phyloP scores from a whole-genome alignment of 2,888 invertebrate genomes.

The Agonopterix alstromeriana region DNA sequence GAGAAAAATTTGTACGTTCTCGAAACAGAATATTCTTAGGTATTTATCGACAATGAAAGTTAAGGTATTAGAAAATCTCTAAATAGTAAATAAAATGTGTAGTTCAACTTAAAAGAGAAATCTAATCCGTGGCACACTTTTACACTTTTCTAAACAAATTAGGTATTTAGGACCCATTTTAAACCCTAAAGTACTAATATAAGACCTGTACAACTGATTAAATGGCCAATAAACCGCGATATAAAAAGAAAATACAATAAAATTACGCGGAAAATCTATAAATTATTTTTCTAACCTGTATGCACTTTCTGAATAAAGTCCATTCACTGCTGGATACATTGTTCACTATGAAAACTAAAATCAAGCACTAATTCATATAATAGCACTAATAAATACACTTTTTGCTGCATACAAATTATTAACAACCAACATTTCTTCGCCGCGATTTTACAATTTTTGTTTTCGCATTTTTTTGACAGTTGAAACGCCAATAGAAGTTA shows the following conservation, averaged over 20 bases:
- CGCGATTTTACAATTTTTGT: conserved; percentile 39
- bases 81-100: background rate
- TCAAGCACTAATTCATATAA: conserved; percentile 28
- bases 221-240: too few relatives aligned
- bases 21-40: too few relatives aligned
- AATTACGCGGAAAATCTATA: conserved; percentile 6
- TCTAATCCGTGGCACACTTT: conserved; percentile 19
- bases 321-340: conserved; percentile 64
- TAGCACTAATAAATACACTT: conserved; percentile 19
- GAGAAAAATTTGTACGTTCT: too few relatives aligned
- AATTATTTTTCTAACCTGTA: conserved; percentile 58
- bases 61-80: too few relatives aligned
- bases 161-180: too few relatives aligned
- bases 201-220: too few relatives aligned
- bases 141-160: background rate
- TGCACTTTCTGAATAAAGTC: conserved; percentile 55
- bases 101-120: conserved; percentile 1
- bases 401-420: conserved; percentile 23
- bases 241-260: background rate
- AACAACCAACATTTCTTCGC: conserved; percentile 41
- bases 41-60: too few relatives aligned
- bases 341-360: conserved; percentile 22
- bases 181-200: too few relatives aligned
- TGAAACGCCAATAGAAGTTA: conserved; percentile 39
- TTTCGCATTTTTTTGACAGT: conserved; percentile 29